Conservation (phyloP, 2,888 invertebrate species). For the Microctonus hyperodae region DNA sequence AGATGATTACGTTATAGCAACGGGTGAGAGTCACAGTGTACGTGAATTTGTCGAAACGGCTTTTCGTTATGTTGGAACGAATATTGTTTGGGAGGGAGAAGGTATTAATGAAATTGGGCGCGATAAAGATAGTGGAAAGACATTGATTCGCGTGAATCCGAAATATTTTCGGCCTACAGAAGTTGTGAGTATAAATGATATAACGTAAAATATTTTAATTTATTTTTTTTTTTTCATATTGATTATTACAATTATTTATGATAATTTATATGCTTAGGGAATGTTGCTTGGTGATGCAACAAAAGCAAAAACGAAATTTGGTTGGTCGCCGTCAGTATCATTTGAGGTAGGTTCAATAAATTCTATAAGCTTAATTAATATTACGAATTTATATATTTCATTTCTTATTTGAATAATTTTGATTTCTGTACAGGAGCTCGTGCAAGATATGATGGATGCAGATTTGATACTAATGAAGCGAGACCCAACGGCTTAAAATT, state of each 20-base stretch:
- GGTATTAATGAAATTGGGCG: constrained; percentile 84
- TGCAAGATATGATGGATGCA: constrained; percentile 92
- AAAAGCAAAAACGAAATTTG: constrained; percentile 86
- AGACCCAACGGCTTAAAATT: constrained; percentile 82
- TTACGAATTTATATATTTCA: constrained; percentile 13
- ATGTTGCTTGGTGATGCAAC: constrained; percentile 90
- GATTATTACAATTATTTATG: constrained; percentile 8
- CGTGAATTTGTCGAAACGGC: constrained; percentile 94
- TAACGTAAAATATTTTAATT: too few relatives aligned
- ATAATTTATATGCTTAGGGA: constrained; percentile 68
- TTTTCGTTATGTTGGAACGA: constrained; percentile 82
- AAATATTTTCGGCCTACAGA: constrained; percentile 98
- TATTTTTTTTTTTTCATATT: constrained; percentile 35
- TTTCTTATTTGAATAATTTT: constrained; percentile 11
- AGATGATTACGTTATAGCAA: constrained; percentile 97
- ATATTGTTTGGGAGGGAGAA: constrained; percentile 87
- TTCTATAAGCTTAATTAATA: neutral
- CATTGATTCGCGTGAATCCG: constrained; percentile 88
- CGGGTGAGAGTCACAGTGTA: constrained; percentile 94
- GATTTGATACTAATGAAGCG: constrained; percentile 91
- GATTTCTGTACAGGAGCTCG: constrained; percentile 70
- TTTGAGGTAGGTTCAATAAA: constrained; percentile 66
- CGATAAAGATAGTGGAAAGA: constrained; percentile 71
- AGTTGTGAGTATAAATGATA: constrained; percentile 73
- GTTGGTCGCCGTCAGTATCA: constrained; percentile 86